Percentiles rank a stretch among this genome's conserved stretches.
These are phyloP conservation scores for Tenthredo notha DNA, from an alignment of 2,888 invertebrate species.

Conservation along the genomic window DNA sequence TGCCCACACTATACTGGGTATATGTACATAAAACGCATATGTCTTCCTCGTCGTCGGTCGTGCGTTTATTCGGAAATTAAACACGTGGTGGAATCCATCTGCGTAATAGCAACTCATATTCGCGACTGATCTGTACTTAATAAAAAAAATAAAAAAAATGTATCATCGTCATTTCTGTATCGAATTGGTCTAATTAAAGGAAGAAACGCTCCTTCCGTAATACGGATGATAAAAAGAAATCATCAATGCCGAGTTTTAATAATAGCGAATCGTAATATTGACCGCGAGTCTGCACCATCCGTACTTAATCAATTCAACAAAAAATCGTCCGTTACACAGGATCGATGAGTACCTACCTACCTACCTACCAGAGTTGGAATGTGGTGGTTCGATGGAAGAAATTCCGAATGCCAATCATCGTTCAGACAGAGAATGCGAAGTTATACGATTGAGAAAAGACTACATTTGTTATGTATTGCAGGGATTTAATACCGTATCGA, in stretches of 20 bases:
- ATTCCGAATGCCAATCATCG: conserved; percentile 50
- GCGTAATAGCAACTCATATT: background rate
- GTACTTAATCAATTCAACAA: conserved; percentile 17
- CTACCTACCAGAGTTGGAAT: conserved; percentile 29
- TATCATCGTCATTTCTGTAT: no score
- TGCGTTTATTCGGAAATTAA: background rate
- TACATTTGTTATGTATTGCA: conserved; percentile 36
- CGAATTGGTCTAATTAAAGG: no score
- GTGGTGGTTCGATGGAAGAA: conserved; percentile 27
- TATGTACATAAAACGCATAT: background rate
- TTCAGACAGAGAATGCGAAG: conserved; percentile 25
- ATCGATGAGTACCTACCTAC: conserved; percentile 30
- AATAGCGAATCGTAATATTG: background rate
- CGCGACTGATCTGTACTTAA: background rate
- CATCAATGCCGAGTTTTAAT: background rate
- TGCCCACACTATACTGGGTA: no score
- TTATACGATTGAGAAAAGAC: background rate
- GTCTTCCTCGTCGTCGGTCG: background rate
- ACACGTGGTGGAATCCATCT: background rate
- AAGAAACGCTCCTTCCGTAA: no score
- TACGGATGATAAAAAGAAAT: background rate
- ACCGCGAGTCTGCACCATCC: background rate
- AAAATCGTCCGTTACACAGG: conserved; percentile 35
- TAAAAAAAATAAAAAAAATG: no score
- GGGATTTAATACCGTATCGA: conserved; percentile 35